These are phyloP conservation scores for Darevskia mixta DNA, from an alignment of 2,797 vertebrate species.

Conservation along the genomic window DNA sequence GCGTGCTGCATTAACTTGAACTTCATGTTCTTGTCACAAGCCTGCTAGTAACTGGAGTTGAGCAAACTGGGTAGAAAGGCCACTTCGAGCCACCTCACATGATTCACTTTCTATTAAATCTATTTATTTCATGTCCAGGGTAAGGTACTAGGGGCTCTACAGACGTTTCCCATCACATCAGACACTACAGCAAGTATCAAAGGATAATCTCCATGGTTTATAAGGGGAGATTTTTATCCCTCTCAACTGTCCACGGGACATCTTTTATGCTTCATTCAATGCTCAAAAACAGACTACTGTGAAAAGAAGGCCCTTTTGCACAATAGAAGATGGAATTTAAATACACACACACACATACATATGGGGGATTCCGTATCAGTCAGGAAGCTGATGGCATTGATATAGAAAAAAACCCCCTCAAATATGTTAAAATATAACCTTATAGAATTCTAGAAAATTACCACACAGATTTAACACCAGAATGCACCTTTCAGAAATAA, in stretches of 20 bases:
- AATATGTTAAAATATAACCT: slow-evolving; percentile 52
- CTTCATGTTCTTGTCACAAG: slow-evolving; percentile 6
- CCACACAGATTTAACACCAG: background rate
- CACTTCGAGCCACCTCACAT: rapidly evolving
- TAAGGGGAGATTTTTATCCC: background rate
- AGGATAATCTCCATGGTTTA: background rate
- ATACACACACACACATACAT: background rate
- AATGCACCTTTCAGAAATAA: background rate
- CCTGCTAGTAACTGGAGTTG: slow-evolving; percentile 17
- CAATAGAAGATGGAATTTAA: background rate
- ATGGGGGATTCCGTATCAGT: background rate
- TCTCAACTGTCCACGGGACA: background rate
- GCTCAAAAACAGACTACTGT: slow-evolving; percentile 4
- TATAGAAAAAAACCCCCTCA: slow-evolving; percentile 37
- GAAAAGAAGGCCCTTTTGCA: slow-evolving; percentile 2
- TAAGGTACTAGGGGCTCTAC: background rate
- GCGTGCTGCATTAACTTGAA: background rate
- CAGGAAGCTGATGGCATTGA: background rate
- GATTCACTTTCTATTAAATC: background rate
- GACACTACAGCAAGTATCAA: background rate
- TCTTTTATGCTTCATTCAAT: slow-evolving; percentile 15
- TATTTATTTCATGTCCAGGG: slow-evolving; percentile 19
- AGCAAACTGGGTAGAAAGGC: slow-evolving; percentile 28
- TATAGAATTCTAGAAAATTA: background rate
- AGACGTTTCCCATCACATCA: background rate